Evolutionary conservation across 2,797 vertebrate genomes (phyloP).

Genomic region (Euthynnus affinis): DNA sequence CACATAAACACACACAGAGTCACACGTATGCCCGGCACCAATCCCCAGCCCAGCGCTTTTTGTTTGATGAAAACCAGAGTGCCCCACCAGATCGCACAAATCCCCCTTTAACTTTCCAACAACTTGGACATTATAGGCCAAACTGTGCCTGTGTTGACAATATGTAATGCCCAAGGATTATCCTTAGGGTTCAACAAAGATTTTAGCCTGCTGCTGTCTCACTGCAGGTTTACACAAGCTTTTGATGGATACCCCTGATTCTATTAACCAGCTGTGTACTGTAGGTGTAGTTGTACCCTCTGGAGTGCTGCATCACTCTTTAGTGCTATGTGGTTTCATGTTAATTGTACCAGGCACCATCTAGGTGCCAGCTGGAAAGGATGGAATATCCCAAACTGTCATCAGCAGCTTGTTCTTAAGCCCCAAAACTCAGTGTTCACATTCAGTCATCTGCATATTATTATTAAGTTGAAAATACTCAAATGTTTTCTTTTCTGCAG

Average conservation of each 20-base stretch:
- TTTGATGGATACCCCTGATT: conserved; percentile 80
- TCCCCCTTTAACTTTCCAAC: conserved; percentile 77
- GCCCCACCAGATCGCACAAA: conserved; percentile 71
- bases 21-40: conserved; percentile 50
- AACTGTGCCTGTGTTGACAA: conserved; percentile 84
- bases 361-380: conserved; percentile 67
- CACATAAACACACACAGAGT: conserved; percentile 52
- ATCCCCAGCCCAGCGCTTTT: conserved; percentile 39
- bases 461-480: conserved; percentile 38
- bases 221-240: conserved; percentile 74
- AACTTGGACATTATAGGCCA: conserved; percentile 71
- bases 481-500: conserved; percentile 48
- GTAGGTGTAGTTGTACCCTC: conserved; percentile 66
- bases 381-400: conserved; percentile 71
- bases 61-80: conserved; percentile 85
- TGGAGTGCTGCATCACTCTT: conserved; percentile 71
- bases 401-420: conserved; percentile 65
- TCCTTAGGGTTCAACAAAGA: conserved; percentile 76
- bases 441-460: conserved; percentile 56
- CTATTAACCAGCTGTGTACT: conserved; percentile 77
- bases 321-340: conserved; percentile 69
- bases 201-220: conserved; percentile 70
- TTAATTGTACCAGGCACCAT: conserved; percentile 66
- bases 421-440: conserved; percentile 47
- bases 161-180: conserved; percentile 82